A percentile compares a stretch with the other conserved stretches of the same genome.
Evolutionary conservation across 2,113 vertebrate genomes (phyloP).

Genomic region (Circaetus cinerascens): DNA sequence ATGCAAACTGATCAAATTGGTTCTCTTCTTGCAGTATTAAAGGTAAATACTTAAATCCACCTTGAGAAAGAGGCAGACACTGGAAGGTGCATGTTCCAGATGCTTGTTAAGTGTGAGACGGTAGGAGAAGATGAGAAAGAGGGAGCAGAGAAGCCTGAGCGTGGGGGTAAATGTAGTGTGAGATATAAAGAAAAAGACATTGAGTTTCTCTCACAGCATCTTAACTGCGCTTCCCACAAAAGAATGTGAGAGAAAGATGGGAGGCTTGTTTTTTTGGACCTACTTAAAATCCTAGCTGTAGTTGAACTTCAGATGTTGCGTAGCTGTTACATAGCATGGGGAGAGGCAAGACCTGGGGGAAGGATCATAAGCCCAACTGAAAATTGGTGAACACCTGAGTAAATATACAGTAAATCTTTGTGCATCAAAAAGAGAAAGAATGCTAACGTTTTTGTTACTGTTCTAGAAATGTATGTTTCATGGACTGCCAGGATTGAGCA

Average conservation of each 20-base stretch:
- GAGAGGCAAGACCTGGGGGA: not conserved
- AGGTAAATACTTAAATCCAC: slow-evolving; percentile 71
- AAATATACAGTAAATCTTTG: not conserved
- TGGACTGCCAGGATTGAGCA: slow-evolving; percentile 87
- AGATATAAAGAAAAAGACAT: not conserved
- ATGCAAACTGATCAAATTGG: slow-evolving; percentile 84
- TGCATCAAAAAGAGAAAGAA: not conserved
- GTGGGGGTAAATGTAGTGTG: not conserved
- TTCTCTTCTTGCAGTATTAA: slow-evolving; percentile 87
- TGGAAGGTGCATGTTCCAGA: not conserved
- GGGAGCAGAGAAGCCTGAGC: not conserved
- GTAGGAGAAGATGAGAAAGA: not conserved
- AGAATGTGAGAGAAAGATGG: not conserved
- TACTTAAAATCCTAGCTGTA: not conserved
- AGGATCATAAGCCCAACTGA: not conserved
- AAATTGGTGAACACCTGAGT: not conserved
- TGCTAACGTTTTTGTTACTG: not conserved
- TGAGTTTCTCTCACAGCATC: not conserved
- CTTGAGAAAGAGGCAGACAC: not conserved
- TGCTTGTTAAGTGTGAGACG: not conserved
- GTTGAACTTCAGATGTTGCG: not conserved
- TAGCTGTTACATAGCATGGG: accelerated
- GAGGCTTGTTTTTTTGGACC: not conserved
- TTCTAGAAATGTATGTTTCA: slow-evolving; percentile 92
- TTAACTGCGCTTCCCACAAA: not conserved